Conservation (phyloP, 2,888 invertebrate genomes). For the Volucella inanis region DNA sequence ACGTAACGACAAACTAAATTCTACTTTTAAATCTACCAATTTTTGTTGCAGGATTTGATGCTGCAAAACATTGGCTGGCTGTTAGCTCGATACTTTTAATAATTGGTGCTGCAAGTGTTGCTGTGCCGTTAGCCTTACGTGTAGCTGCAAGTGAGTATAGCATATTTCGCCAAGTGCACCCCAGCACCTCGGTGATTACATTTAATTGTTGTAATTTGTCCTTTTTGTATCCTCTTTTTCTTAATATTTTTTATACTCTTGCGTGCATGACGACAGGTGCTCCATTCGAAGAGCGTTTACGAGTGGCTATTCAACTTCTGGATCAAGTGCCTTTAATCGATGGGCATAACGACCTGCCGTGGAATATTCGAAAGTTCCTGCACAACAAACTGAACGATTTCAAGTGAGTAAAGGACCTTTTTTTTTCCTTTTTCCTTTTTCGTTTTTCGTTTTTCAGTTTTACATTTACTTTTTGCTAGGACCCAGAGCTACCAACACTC, state of each 20-base stretch:
- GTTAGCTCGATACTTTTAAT: slow-evolving; percentile 90
- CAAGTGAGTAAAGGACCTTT: slow-evolving; percentile 83
- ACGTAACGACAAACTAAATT: not conserved
- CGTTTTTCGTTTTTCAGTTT: not conserved
- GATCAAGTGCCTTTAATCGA: slow-evolving; percentile 91
- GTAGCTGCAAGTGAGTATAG: slow-evolving; percentile 86
- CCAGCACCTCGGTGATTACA: slow-evolving; percentile 40
- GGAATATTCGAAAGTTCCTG: slow-evolving; percentile 95
- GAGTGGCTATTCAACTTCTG: slow-evolving; percentile 88
- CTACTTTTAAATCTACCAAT: slow-evolving; percentile 1
- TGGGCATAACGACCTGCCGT: slow-evolving; percentile 95
- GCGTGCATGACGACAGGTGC: slow-evolving; percentile 84
- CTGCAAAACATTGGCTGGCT: slow-evolving; percentile 89
- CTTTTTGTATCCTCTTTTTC: not conserved
- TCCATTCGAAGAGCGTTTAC: slow-evolving; percentile 89
- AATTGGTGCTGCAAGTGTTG: slow-evolving; percentile 91
- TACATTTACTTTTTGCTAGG: not conserved
- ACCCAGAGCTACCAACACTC: slow-evolving; percentile 26
- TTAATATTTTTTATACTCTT: slow-evolving; percentile 1
- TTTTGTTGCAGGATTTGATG: slow-evolving; percentile 84
- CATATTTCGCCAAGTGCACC: not conserved
- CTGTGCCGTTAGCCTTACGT: slow-evolving; percentile 90
- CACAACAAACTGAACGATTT: slow-evolving; percentile 94
- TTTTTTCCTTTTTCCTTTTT: slow-evolving; percentile 30
- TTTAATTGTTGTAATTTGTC: slow-evolving; percentile 44